A percentile compares a stretch with the other conserved stretches of the same genome.
phyloP scores from a whole-genome alignment of 2,888 invertebrate genomes.

The Myathropa florea region DNA sequence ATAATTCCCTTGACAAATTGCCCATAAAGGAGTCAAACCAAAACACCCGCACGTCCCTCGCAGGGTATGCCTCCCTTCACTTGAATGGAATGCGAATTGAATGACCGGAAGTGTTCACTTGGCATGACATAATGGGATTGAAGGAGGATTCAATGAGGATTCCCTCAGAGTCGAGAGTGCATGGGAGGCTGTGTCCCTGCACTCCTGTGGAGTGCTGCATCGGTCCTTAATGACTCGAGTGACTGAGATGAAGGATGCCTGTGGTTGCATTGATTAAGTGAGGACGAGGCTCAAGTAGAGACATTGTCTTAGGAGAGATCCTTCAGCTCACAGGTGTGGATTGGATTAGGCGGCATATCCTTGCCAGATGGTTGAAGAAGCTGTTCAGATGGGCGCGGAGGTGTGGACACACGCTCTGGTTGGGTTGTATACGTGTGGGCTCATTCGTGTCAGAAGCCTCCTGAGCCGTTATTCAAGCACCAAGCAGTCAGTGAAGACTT shows the following conservation, averaged over 20 bases:
- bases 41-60: constrained; percentile 25
- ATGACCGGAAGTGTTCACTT: constrained; percentile 69
- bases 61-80: constrained; percentile 39
- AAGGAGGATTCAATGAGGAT: constrained; percentile 11
- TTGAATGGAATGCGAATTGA: constrained; percentile 57
- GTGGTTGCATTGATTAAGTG: constrained; percentile 54
- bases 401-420: too few species aligned
- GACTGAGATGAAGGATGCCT: constrained; percentile 19
- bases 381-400: too few species aligned
- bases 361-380: not conserved
- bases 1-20: constrained; percentile 68
- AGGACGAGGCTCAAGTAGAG: not conserved
- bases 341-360: not conserved
- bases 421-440: too few species aligned
- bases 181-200: not conserved
- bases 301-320: not conserved
- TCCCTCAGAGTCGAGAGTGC: constrained; percentile 31
- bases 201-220: not conserved
- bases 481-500: too few species aligned
- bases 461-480: too few species aligned
- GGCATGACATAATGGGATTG: constrained; percentile 43
- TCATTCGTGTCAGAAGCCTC: too few species aligned
- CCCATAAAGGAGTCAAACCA: constrained; percentile 61
- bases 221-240: constrained; percentile 29
- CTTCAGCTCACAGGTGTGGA: not conserved